A percentile compares a stretch with the other conserved stretches of the same genome.
These are phyloP conservation scores for Drosophila murphyi DNA, from an alignment of 1,140 invertebrate species.

Conservation along the genomic window DNA sequence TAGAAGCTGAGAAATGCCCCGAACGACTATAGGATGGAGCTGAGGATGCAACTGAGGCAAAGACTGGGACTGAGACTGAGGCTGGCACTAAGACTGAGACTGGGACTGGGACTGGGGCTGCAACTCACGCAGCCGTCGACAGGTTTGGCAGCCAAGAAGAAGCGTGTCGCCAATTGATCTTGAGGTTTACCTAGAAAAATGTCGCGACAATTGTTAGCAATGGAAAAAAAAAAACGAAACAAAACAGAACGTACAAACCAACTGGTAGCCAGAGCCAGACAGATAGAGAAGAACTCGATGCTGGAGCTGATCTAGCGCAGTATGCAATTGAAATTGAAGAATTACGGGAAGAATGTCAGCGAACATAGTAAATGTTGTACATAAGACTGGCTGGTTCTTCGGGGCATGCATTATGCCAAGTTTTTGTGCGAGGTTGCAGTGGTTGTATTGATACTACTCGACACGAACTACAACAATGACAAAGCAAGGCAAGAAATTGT, in stretches of 20 bases:
- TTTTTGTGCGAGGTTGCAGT: conserved; percentile 16
- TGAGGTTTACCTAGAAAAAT: conserved; percentile 84
- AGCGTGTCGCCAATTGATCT: conserved; percentile 84
- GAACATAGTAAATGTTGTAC: conserved; percentile 80
- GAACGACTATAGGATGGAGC: conserved; percentile 21
- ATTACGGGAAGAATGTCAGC: conserved; percentile 80
- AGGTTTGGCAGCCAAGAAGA: conserved; percentile 78
- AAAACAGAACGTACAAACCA: conserved; percentile 48
- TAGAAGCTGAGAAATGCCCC: conserved; percentile 17
- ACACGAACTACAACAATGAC: background rate
- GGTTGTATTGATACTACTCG: background rate
- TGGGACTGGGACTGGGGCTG: conserved; percentile 28
- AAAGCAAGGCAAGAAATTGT: conserved; percentile 46
- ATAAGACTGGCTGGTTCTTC: conserved; percentile 48
- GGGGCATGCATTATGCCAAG: conserved; percentile 55
- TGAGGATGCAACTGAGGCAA: conserved; percentile 8
- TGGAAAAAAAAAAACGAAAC: conserved; percentile 44
- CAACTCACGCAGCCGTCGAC: conserved; percentile 66
- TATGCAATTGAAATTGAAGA: conserved; percentile 83
- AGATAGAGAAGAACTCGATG: conserved; percentile 30
- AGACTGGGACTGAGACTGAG: background rate
- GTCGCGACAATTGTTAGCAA: conserved; percentile 76
- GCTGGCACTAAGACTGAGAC: background rate
- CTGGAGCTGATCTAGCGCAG: conserved; percentile 49
- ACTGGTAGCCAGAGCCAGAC: conserved; percentile 17